Conservation (phyloP, 2,797 vertebrate genomes). For the Amniataba percoides region DNA sequence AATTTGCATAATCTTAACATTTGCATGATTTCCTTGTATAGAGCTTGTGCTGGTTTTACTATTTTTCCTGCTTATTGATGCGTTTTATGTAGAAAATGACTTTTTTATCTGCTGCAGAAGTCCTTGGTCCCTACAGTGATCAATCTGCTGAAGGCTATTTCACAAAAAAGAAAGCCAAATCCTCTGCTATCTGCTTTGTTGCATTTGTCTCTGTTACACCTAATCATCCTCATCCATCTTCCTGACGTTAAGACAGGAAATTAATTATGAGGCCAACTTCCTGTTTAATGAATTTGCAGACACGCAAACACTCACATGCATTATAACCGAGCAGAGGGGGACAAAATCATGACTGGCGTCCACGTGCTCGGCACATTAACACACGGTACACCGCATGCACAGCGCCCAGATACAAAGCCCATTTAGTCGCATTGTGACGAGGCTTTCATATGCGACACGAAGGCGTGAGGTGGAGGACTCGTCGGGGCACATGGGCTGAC, state of each 20-base stretch:
- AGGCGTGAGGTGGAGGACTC: conserved; percentile 11
- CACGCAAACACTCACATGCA: conserved; percentile 39
- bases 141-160: conserved; percentile 48
- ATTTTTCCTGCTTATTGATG: neutral
- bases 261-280: conserved; percentile 77
- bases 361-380: conserved; percentile 38
- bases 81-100: conserved; percentile 25
- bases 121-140: conserved; percentile 41
- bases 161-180: conserved; percentile 36
- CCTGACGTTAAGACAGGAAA: conserved; percentile 71
- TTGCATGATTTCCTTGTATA: conserved; percentile 8
- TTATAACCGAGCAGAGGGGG: neutral
- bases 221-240: conserved; percentile 73
- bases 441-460: conserved; percentile 22
- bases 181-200: conserved; percentile 49
- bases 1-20: neutral
- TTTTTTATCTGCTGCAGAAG: conserved; percentile 45
- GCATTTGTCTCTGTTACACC: conserved; percentile 59
- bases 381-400: neutral
- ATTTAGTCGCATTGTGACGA: conserved; percentile 14
- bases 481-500: conserved; percentile 18
- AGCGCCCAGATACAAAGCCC: conserved; percentile 1
- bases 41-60: neutral
- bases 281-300: conserved; percentile 67
- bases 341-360: conserved; percentile 21